Conservation (phyloP, 1,140 invertebrate genomes). For the Monochamus saltuarius region DNA sequence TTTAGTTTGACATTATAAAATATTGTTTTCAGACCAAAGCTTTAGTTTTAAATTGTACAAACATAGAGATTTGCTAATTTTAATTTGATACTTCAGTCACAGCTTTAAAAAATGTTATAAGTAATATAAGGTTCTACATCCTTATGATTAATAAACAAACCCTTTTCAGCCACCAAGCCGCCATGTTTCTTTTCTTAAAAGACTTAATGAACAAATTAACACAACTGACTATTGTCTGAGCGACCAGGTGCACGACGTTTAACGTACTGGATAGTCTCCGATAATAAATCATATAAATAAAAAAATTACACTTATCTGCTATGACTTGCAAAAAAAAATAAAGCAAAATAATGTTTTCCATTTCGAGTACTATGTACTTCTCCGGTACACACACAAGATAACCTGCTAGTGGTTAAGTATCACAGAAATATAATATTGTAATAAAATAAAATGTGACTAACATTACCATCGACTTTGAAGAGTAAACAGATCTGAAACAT, state of each 20-base stretch:
- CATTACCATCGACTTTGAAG: conserved; percentile 18
- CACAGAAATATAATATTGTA: conserved; percentile 44
- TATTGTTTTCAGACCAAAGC: too few species aligned
- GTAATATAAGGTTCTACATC: too few species aligned
- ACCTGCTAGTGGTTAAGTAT: conserved; percentile 42
- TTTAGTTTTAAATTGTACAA: too few species aligned
- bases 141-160: too few species aligned
- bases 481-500: not conserved
- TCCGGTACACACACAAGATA: conserved; percentile 23
- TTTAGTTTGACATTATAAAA: too few species aligned
- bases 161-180: too few species aligned
- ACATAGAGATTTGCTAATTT: too few species aligned
- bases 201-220: conserved; percentile 15
- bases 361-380: conserved; percentile 22
- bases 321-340: conserved; percentile 31
- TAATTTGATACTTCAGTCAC: too few species aligned
- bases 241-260: conserved; percentile 15
- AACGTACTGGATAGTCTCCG: conserved; percentile 23
- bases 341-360: conserved; percentile 25
- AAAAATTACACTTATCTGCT: conserved; percentile 26
- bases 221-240: conserved; percentile 16
- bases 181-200: not conserved
- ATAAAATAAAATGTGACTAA: conserved; percentile 39
- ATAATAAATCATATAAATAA: conserved; percentile 26
- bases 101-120: too few species aligned